Evolutionary conservation across 92 coral and sea anemone species (phyloP), one percentile per base, ranked within the genome.

Genomic region (Epizoanthus stellaris): DNA sequence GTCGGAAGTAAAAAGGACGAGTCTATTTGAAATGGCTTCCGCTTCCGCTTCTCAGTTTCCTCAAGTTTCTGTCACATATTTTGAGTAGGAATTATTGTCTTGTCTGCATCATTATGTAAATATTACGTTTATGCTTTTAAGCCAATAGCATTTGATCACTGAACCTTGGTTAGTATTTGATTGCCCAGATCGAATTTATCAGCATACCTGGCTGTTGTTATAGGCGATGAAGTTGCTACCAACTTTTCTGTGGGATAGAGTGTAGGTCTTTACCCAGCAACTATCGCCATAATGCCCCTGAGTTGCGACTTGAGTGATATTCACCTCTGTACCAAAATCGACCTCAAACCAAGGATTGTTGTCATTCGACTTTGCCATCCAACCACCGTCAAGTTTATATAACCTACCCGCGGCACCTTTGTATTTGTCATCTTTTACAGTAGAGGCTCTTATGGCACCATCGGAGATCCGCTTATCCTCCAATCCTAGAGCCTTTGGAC

Each of bases 391-490:
- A 3, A 65, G 13, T 65, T 6, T 20, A 30, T 65, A 19, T 4
- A 65, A 30, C 11, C 70, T 65, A 1, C 70, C 70, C 6, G 12
- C 25, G 38, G 4, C 17, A 65, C 36, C 70, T 20, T 65, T 5
- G 10, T 15, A 65, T 4, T n/a, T 0, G 3, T 0, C 5, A 13
- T 23, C 0, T 19, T 15, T 5, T 19, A 0, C 11, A 65, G 36
- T 65, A 13, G 70, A 65, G 1, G 38, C 70, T 20, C 12, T 19
- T 11, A 65, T 65, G 20, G 70, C 17, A 39, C 38, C 10, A 20
- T 65, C 70, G 13, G 70, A 39, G 11, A 65, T 65, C 25, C 70
- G 70, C 16, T 65, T 65, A 30, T 65, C 70, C 70, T 65, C 70
- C 70, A 65, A 1, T 10, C 70, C 70, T 30, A 65, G 70, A 65